phyloP scores from a whole-genome alignment of 23 tunicate species.

The Trididemnum miniatum region DNA sequence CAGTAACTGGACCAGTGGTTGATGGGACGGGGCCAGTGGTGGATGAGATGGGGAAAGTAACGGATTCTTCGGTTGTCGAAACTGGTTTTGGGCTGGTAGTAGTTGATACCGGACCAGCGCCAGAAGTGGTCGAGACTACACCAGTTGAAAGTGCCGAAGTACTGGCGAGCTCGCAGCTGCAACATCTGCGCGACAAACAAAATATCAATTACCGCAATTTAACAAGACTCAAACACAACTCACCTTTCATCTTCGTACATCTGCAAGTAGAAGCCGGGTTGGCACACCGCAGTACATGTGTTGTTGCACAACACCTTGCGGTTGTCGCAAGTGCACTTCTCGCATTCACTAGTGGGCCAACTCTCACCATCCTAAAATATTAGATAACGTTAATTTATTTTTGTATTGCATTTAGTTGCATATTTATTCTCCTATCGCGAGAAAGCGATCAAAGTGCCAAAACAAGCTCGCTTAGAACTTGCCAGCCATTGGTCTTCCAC shows the following conservation, averaged over 20 bases:
- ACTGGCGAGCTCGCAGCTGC: slow-evolving; percentile 42
- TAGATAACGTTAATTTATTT: too few relatives aligned
- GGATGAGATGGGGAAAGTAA: background rate
- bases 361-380: slow-evolving; percentile 55
- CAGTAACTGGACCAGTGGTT: slow-evolving; percentile 15
- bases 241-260: slow-evolving; percentile 48
- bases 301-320: slow-evolving; percentile 46
- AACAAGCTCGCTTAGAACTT: too few relatives aligned
- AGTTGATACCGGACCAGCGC: slow-evolving; percentile 32
- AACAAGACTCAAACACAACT: background rate
- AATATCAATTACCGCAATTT: background rate
- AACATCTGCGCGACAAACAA: slow-evolving; percentile 48
- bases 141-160: too few relatives aligned
- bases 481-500: too few relatives aligned
- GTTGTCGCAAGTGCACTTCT: slow-evolving; percentile 51
- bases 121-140: too few relatives aligned
- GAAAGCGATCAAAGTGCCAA: too few relatives aligned
- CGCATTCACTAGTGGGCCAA: slow-evolving; percentile 57
- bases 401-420: too few relatives aligned
- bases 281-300: slow-evolving; percentile 48
- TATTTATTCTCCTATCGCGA: too few relatives aligned
- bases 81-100: background rate
- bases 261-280: slow-evolving; percentile 58
- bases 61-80: background rate
- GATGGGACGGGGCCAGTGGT: slow-evolving; percentile 32